Base-by-base conservation (phyloP, 2,113 vertebrate genomes). In the Accipiter virgatus region DNA sequence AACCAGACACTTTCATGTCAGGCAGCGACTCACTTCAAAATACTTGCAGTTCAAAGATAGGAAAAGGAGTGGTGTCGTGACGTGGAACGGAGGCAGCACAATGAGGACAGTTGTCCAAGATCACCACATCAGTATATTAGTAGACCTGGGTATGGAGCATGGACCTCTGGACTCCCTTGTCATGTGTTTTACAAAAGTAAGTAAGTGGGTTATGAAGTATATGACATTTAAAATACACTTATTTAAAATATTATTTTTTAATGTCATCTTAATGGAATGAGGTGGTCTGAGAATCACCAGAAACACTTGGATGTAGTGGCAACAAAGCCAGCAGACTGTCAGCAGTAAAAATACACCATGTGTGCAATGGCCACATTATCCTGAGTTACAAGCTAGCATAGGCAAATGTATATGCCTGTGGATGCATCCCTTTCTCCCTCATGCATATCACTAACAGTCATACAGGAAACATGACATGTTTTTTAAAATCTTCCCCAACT, bases 61-160 rank as follows among this genome's bases (percentile, higher is more conserved):
- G 14, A 80, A 79, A 58, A 53, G 19, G 10, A 63, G 18, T 11
- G 19, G 26, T 27, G 17, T 20, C 31, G 15, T 47, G 45, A 71
- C 1, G 0, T n/a, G 16, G 22, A 75, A 59, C 0, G 0, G n/a
- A 85, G 10, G 17, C 19, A 59, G 16, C 15, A 40, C 16, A 38
- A 65, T 9, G 14, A 52, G 29, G 15, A 13, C 26, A 18, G 52
- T 6, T 32, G 17, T 56, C 20, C 53, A 56, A 34, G 20, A 50
- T 45, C 23, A 62, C 5, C 10, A 56, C 34, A 78, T 5, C 13
- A 67, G 4, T 27, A 4, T 16, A 29, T 23, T n/a, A 25, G 15
- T 38, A 45, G 27, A n/a, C 15, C 11, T 48, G 11, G 11, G 55
- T 84, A 67, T 34, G 32, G 7, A 62, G 31, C 42, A 55, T 25